Base-by-base conservation (phyloP, 2,888 invertebrate genomes). In the Petrolisthes cinctipes region DNA sequence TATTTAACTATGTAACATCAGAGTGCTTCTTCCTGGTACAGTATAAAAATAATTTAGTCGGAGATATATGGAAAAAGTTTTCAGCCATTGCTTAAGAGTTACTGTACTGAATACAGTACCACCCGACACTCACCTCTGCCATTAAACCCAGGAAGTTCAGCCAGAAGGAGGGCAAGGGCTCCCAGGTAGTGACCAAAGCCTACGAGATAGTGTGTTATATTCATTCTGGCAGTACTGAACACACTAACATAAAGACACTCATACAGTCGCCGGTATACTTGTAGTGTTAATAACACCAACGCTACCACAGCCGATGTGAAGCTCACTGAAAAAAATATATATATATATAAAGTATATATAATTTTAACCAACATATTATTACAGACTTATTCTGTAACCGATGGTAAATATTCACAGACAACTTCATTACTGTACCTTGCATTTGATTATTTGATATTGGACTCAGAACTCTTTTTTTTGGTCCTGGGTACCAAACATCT, bases 241-340 rank as follows among this genome's bases (percentile, higher is more conserved):
- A 98, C 95, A 92, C 96, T 97, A 51, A 98, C 93, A 92, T 93
- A 96, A 91, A 95, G 94, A 0, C 96, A 96, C 93, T 98, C 98
- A 92, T 97, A 97, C 89, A 96, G 94, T 91, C 98, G 94, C 91
- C 96, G 94, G 82, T 93, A 93, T 90, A 96, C 95, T 92, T 97
- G 97, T 53, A 96, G 90, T 0, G 95, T 94, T 0, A 97, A 92
- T 23, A 97, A 93, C 3, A 93, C 91, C 73, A 95, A 92, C 0
- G 95, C 95, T 61, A 96, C 92, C 2, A 95, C 92, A 0, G 95
- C 94, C 73, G 95, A 94, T 79, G 94, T 93, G 11, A 94, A 93
- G 73, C 94, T 94, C 71, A 95, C 96, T 96, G 93, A 89, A 94
- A 94, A 89, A 79, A 86, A 81, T 82, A 68, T 56, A 51, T 54